phyloP scores from a whole-genome alignment of 1,140 invertebrate genomes.

The Eupristina koningsbergeri region DNA sequence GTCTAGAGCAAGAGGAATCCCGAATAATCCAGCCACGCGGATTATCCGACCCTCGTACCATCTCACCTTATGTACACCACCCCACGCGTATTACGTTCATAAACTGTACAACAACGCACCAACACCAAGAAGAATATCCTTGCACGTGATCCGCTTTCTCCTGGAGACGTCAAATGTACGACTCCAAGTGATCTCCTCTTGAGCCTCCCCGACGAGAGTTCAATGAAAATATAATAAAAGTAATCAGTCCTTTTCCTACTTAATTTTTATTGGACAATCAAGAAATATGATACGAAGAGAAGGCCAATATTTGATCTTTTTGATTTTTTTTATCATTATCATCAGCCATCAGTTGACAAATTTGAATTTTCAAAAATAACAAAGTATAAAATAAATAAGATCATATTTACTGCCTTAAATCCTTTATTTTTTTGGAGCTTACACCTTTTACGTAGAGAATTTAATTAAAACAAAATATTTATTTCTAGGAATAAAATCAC shows the following conservation, averaged over 20 bases:
- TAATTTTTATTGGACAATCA: not conserved
- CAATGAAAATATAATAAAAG: conserved; percentile 23
- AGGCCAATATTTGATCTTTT: too few species aligned
- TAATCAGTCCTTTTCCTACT: not conserved
- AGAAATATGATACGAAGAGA: not conserved
- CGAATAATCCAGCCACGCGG: conserved; percentile 69
- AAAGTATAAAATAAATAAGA: too few species aligned
- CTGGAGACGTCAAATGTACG: conserved; percentile 24
- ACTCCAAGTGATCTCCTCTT: conserved; percentile 27
- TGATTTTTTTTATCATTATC: too few species aligned
- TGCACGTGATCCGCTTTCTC: conserved; percentile 26
- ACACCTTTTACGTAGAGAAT: too few species aligned
- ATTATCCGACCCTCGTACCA: conserved; percentile 65
- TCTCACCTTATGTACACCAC: conserved; percentile 59
- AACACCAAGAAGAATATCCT: not conserved
- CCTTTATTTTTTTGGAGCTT: too few species aligned
- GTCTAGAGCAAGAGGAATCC: conserved; percentile 68
- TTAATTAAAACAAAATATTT: too few species aligned
- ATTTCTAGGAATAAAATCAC: too few species aligned
- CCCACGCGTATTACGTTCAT: conserved; percentile 30
- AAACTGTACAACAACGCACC: conserved; percentile 43
- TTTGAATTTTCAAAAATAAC: too few species aligned
- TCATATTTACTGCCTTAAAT: too few species aligned
- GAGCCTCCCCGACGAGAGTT: conserved; percentile 9
- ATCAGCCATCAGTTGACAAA: too few species aligned